Conservation (phyloP, 2,113 vertebrate genomes). For the Aplodontia rufa region DNA sequence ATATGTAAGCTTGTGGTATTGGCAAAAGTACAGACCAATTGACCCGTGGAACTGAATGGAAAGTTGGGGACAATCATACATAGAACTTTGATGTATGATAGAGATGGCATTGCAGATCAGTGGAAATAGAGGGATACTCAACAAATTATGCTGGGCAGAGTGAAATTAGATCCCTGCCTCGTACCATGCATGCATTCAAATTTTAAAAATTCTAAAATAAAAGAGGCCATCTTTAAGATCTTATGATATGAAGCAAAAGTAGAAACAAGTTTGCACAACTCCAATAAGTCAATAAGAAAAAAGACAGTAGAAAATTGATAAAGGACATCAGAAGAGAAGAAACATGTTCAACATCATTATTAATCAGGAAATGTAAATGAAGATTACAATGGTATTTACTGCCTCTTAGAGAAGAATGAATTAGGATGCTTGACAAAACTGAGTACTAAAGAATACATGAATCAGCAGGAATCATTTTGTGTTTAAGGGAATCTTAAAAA, state of each 20-base stretch:
- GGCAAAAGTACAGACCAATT: background rate
- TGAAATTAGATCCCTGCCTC: background rate
- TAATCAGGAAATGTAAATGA: background rate
- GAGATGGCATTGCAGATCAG: background rate
- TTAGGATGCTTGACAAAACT: background rate
- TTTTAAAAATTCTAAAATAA: background rate
- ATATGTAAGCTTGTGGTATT: background rate
- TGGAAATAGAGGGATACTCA: background rate
- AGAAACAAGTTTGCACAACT: slow-evolving; percentile 1
- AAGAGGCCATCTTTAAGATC: background rate
- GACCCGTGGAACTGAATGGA: background rate
- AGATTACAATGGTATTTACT: background rate
- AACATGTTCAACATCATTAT: background rate
- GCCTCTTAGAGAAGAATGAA: background rate
- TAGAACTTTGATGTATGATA: background rate
- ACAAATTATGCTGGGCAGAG: background rate
- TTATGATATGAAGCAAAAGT: background rate
- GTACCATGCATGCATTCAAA: background rate
- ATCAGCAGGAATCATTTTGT: background rate
- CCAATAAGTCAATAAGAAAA: background rate
- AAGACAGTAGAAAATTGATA: background rate
- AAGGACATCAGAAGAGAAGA: background rate
- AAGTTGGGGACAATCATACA: background rate
- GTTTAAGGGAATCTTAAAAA: background rate
- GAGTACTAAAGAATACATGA: background rate